Conservation (phyloP, 2,113 vertebrate genomes). For the Silurus meridionalis region DNA sequence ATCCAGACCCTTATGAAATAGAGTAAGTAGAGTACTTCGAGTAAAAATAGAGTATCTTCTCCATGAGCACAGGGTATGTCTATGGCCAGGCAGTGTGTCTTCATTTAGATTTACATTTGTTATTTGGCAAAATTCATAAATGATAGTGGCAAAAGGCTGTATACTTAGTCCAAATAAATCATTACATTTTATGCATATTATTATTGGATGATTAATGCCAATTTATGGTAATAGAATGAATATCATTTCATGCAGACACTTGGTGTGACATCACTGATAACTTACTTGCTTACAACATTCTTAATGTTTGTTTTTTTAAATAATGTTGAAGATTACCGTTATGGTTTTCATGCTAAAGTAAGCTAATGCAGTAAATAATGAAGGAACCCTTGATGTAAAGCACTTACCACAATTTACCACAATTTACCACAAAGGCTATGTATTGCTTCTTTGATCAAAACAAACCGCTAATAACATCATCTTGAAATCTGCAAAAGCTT, state of each 20-base stretch:
- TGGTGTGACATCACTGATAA: neutral
- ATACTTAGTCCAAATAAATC: no score
- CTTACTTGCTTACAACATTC: neutral
- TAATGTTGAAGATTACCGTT: neutral
- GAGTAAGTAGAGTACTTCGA: no score
- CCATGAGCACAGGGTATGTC: no score
- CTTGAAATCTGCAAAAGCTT: neutral
- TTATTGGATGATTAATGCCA: no score
- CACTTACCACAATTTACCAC: neutral
- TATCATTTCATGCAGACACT: neutral
- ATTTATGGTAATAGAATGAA: neutral
- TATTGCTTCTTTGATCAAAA: constrained; percentile 26
- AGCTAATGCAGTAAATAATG: neutral
- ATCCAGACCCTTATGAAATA: no score
- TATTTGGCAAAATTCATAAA: no score
- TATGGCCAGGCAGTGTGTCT: no score
- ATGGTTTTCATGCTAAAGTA: neutral
- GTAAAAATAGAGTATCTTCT: no score
- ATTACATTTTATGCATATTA: no score
- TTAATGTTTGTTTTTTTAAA: neutral
- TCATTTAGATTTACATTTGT: no score
- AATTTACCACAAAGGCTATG: neutral
- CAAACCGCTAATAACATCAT: neutral
- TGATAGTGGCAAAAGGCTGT: no score
- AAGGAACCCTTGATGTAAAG: neutral